phyloP scores from a whole-genome alignment of 2,113 vertebrate species.

The Brachyhypopomus occidentalis region DNA sequence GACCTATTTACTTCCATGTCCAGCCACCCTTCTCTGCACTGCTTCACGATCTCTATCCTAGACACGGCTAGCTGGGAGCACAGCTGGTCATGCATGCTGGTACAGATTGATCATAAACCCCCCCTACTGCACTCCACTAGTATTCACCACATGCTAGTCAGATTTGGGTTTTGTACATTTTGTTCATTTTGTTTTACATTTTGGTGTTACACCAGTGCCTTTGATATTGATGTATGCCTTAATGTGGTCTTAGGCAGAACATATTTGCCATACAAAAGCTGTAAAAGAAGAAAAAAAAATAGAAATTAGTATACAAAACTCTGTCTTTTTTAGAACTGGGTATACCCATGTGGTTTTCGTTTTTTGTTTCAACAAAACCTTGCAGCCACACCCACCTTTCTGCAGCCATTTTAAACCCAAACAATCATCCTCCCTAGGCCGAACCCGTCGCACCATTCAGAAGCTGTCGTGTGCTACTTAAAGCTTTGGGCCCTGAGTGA shows the following conservation, averaged over 20 bases:
- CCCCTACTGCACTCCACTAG: conserved; percentile 1
- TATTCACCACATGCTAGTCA: too few relatives aligned
- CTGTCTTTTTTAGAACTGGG: not conserved
- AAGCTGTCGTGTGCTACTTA: not conserved
- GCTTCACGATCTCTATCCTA: conserved; percentile 21
- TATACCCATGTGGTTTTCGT: not conserved
- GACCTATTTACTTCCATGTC: not conserved
- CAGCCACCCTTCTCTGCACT: not conserved
- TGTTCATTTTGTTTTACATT: too few relatives aligned
- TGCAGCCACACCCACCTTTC: not conserved
- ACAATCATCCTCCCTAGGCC: not conserved
- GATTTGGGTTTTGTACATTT: too few relatives aligned
- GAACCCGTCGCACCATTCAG: too few relatives aligned
- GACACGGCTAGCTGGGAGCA: conserved; percentile 8
- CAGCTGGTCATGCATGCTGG: not conserved
- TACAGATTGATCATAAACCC: conserved; percentile 13
- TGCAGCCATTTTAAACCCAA: conserved; percentile 4
- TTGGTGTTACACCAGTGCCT: too few relatives aligned
- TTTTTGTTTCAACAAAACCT: not conserved
- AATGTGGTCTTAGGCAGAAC: not conserved
- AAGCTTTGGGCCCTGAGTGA: not conserved
- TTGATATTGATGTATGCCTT: not conserved
- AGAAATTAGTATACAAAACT: too few relatives aligned
- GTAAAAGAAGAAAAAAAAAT: too few relatives aligned
- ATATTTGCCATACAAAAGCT: too few relatives aligned